A percentile compares a stretch with the other conserved stretches of the same genome.
phyloP scores from a whole-genome alignment of 2,888 invertebrate genomes.

The Mesorhabditis spiculigera region DNA sequence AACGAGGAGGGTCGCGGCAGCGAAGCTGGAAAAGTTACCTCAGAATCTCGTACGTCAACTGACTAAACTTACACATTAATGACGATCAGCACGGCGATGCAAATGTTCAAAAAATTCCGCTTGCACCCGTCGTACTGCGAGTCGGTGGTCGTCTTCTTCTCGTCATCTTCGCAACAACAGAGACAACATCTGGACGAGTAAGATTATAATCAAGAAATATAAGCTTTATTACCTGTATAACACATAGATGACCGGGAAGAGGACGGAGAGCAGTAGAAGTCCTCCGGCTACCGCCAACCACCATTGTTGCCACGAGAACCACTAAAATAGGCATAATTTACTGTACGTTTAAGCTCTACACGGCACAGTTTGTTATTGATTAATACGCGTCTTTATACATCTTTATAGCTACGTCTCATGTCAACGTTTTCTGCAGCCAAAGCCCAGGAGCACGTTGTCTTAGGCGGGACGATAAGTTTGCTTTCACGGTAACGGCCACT shows the following conservation, averaged over 20 bases:
- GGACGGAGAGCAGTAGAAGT: conserved; percentile 33
- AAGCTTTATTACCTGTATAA: conserved; percentile 32
- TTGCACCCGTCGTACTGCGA: conserved; percentile 47
- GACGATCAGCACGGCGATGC: conserved; percentile 42
- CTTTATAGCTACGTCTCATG: too few relatives aligned
- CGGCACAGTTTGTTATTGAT: too few relatives aligned
- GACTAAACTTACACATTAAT: conserved; percentile 46
- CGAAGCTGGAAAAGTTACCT: conserved; percentile 35
- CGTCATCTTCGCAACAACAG: conserved; percentile 36
- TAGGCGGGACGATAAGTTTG: too few relatives aligned
- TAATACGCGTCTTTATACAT: too few relatives aligned
- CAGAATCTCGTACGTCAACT: background rate
- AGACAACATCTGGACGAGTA: conserved; percentile 30
- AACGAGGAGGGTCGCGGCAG: conserved; percentile 49
- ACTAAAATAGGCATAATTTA: conserved; percentile 32
- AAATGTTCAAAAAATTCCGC: conserved; percentile 39
- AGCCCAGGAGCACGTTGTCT: too few relatives aligned
- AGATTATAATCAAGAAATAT: background rate
- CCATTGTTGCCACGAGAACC: conserved; percentile 51
- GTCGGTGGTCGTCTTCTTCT: conserved; percentile 37
- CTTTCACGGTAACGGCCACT: too few relatives aligned
- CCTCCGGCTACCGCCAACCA: conserved; percentile 39
- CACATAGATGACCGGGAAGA: conserved; percentile 49
- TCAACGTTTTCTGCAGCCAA: too few relatives aligned
- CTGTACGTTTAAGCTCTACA: too few relatives aligned